A percentile compares a stretch with the other conserved stretches of the same genome.
Evolutionary conservation across 1,140 invertebrate species (phyloP).

Genomic region (Cheumatopsyche charites): DNA sequence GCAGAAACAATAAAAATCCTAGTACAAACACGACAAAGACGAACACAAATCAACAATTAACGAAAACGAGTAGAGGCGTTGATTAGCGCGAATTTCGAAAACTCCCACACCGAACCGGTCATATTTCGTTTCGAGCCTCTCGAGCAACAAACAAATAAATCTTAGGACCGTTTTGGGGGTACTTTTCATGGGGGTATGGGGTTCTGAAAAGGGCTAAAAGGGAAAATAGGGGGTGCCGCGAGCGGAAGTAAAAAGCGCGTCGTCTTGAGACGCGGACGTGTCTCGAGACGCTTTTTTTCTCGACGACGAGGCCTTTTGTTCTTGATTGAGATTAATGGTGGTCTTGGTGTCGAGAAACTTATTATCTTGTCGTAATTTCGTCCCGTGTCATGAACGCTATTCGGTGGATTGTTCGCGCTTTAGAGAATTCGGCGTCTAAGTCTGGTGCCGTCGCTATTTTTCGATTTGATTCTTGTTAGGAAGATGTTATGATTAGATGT

Average conservation of each 20-base stretch:
- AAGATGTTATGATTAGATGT: too few relatives aligned
- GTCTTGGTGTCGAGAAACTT: conserved; percentile 1
- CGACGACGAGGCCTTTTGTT: conserved; percentile 27
- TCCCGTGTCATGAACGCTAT: conserved; percentile 22
- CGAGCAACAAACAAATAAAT: conserved; percentile 39
- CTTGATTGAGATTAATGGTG: conserved; percentile 38
- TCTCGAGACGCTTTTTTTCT: conserved; percentile 21
- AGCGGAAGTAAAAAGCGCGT: not conserved
- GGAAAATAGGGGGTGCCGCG: not conserved
- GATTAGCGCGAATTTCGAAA: too few relatives aligned
- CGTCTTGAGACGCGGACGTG: not conserved
- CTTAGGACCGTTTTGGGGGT: not conserved
- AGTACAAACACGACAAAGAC: too few relatives aligned
- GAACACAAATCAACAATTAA: too few relatives aligned
- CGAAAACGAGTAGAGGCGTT: too few relatives aligned
- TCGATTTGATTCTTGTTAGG: too few relatives aligned
- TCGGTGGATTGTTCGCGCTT: conserved; percentile 2
- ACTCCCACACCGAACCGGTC: not conserved
- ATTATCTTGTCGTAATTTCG: conserved; percentile 33
- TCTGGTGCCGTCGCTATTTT: too few relatives aligned
- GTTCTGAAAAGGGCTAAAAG: not conserved
- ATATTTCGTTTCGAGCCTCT: conserved; percentile 15
- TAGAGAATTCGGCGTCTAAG: not conserved
- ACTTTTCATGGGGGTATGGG: not conserved
- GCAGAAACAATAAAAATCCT: too few relatives aligned